Evolutionary conservation across 37 sponge, comb jelly and placozoan genomes (phyloP), one percentile per base, ranked within the genome.

Genomic region (Ianthella basta): DNA sequence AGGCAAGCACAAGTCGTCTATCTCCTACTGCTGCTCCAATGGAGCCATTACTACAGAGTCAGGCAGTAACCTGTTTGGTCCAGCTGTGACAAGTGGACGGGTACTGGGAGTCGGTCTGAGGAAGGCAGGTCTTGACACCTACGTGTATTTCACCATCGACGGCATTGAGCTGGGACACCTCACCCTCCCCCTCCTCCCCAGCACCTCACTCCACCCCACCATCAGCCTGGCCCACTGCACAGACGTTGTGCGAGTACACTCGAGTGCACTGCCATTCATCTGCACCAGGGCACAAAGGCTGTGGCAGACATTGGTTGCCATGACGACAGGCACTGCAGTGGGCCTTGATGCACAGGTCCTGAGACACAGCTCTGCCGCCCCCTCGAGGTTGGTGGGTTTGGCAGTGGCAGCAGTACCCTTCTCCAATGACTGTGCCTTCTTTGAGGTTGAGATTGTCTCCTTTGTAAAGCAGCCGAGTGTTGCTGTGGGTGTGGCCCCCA

Each of bases 61-160:
- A 3, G 8, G 50, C 50, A 44, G 1, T 24, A 84, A 87, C 29
- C 24, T 38, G 24, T 92, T 87, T 84, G 90, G 90, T 20, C 90
- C 90, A 29, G 0, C 59, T 4, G 83, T 83, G 87, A 86, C 83
- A 32, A 23, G 50, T 19, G 35, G 40, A 44, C 89, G 86, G 23
- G 55, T 88, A 0, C 50, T 92, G 59, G 92, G 92, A 30, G 66
- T 88, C 19, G 89, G 89, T 8, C 70, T 92, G 40, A 61, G 92
- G 15, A 30, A 30, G 27, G 39, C 38, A 16, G n/a, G 1, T 33
- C 24, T 0, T 30, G 32, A 15, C 33, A 54, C 12, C 25, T 16
- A 4, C 3, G 89, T 91, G 54, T 91, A 75, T 36, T 87, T 91
- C 50, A 65, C 86, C 18, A 63, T 33, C 23, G 87, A 91, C 81